These are phyloP conservation scores for Orientallactaga sibirica DNA, from an alignment of 2,797 vertebrate species.

Conservation along the genomic window DNA sequence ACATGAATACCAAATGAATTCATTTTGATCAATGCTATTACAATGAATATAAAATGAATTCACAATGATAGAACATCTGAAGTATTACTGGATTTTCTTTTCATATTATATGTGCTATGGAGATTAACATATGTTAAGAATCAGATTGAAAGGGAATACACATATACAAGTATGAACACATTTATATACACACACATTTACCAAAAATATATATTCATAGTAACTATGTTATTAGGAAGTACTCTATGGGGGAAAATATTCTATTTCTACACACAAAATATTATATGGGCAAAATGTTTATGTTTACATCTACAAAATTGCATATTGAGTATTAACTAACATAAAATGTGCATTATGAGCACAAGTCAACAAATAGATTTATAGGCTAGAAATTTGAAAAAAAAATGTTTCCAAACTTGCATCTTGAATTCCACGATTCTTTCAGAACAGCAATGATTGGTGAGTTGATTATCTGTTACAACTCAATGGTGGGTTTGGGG, in stretches of 20 bases:
- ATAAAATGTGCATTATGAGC: slow-evolving; percentile 60
- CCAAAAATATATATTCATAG: background rate
- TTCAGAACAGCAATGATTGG: background rate
- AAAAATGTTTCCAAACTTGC: slow-evolving; percentile 56
- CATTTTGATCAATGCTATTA: slow-evolving; percentile 92
- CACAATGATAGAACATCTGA: slow-evolving; percentile 86
- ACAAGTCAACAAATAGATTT: slow-evolving; percentile 64
- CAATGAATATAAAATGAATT: slow-evolving; percentile 89
- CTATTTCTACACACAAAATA: background rate
- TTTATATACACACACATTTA: background rate
- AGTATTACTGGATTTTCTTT: slow-evolving; percentile 84
- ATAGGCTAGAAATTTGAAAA: slow-evolving; percentile 43
- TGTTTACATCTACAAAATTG: slow-evolving; percentile 62
- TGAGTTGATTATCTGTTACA: slow-evolving; percentile 55
- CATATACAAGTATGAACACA: background rate
- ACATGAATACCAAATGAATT: slow-evolving; percentile 92
- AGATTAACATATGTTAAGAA: slow-evolving; percentile 75
- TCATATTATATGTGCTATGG: slow-evolving; percentile 84
- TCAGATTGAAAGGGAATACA: background rate
- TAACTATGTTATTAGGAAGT: slow-evolving; percentile 59
- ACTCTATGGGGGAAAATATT: slow-evolving; percentile 46
- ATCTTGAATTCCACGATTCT: slow-evolving; percentile 46
- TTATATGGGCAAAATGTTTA: slow-evolving; percentile 57
- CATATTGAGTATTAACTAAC: slow-evolving; percentile 52
- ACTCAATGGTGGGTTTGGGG: background rate